Conservation (phyloP, 2,113 vertebrate genomes). For the Entomyzon cyanotis region DNA sequence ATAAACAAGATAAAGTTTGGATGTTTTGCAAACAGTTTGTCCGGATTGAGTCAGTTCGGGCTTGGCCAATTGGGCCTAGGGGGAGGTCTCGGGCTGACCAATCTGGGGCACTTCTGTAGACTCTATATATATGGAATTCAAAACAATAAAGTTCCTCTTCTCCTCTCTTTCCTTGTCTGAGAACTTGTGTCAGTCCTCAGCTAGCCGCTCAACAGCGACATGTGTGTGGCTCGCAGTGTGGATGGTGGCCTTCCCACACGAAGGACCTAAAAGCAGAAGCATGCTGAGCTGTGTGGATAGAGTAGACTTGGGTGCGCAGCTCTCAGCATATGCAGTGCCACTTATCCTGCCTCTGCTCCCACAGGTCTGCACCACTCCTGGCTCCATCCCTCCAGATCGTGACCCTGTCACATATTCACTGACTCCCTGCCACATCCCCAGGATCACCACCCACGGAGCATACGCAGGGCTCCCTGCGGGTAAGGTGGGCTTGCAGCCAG, state of each 20-base stretch:
- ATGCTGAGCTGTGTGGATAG: neutral
- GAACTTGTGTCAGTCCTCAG: too few species aligned
- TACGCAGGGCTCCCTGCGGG: accelerated
- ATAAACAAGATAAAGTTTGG: too few species aligned
- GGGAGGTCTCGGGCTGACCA: too few species aligned
- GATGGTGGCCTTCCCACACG: neutral
- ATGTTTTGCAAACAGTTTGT: too few species aligned
- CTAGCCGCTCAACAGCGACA: too few species aligned
- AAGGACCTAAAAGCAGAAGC: neutral
- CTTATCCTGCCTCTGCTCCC: neutral
- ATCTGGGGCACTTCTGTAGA: too few species aligned
- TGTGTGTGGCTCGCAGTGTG: accelerated
- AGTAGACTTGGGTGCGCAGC: neutral
- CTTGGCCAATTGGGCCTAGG: too few species aligned
- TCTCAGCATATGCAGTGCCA: accelerated
- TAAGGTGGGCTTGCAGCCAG: neutral
- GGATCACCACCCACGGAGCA: neutral
- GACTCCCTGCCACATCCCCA: neutral
- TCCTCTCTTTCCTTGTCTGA: too few species aligned
- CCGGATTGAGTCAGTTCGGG: too few species aligned
- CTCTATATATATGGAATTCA: too few species aligned
- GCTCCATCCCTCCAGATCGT: neutral
- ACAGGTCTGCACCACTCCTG: neutral
- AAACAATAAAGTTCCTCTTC: too few species aligned
- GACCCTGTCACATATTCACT: neutral